phyloP scores from a whole-genome alignment of 2,888 invertebrate genomes.

The Rhingia campestris region DNA sequence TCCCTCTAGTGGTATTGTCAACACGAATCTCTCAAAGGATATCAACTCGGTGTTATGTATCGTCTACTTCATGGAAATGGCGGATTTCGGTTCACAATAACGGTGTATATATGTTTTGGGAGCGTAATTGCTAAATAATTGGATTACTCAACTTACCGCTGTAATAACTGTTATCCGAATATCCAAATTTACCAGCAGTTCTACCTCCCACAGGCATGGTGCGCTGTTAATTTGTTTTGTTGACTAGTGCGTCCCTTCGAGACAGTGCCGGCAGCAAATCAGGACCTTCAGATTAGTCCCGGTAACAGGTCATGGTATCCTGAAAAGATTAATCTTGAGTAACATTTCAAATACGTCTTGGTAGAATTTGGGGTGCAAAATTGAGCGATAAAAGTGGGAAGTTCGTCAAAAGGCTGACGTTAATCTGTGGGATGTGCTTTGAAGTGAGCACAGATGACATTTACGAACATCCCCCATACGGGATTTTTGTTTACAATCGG shows the following conservation, averaged over 20 bases:
- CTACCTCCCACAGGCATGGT: constrained; percentile 87
- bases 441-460: constrained; percentile 2
- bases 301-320: constrained; percentile 59
- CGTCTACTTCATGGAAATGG: neutral
- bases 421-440: constrained; percentile 9
- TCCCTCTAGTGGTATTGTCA: neutral
- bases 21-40: constrained; percentile 1
- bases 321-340: constrained; percentile 48
- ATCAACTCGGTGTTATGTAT: neutral
- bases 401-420: neutral
- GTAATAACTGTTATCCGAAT: constrained; percentile 89
- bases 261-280: neutral
- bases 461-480: neutral
- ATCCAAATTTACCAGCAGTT: constrained; percentile 91
- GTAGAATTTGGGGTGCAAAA: neutral
- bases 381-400: constrained; percentile 39
- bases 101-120: neutral
- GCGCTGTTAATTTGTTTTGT: constrained; percentile 29
- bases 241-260: neutral
- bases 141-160: constrained; percentile 85
- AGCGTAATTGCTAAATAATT: constrained; percentile 48
- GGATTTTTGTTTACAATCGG: neutral
- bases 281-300: constrained; percentile 13
- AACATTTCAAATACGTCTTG: neutral
- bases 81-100: constrained; percentile 32